phyloP scores from a whole-genome alignment of 30 jellyfish, hydroid and myxozoan genomes.

The Calvadosia cruxmelitensis region DNA sequence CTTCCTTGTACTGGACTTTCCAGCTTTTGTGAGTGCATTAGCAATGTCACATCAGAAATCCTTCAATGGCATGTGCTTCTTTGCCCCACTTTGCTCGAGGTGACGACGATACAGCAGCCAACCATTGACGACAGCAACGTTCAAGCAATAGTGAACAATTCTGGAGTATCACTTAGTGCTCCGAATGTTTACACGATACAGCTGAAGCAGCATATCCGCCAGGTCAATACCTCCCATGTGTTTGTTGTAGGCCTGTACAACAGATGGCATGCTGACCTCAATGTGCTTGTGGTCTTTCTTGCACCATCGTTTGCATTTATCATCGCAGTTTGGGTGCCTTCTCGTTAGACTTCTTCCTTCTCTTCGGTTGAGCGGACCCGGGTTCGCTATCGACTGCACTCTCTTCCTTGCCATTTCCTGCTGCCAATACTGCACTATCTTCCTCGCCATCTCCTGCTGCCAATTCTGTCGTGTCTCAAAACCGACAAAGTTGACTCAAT shows the following conservation, averaged over 20 bases:
- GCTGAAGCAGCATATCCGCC: constrained; percentile 15
- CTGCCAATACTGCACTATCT: too few relatives aligned
- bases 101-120: constrained; percentile 28
- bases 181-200: constrained; percentile 13
- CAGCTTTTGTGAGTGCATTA: constrained; percentile 6
- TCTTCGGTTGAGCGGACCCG: too few relatives aligned
- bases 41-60: constrained; percentile 5
- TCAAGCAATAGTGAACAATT: constrained; percentile 15
- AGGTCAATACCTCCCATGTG: constrained; percentile 41
- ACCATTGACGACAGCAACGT: constrained; percentile 13
- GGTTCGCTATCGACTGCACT: too few relatives aligned
- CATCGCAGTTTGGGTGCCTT: too few relatives aligned
- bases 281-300: not conserved
- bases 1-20: not conserved
- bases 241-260: constrained; percentile 15
- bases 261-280: constrained; percentile 19
- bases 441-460: too few relatives aligned
- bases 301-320: constrained; percentile 16
- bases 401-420: too few relatives aligned
- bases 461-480: too few relatives aligned
- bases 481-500: too few relatives aligned
- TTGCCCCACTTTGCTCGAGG: constrained; percentile 3
- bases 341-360: too few relatives aligned
- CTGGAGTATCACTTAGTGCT: constrained; percentile 11
- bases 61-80: too few relatives aligned